phyloP scores from a whole-genome alignment of 2,797 vertebrate genomes.

The Hippoglossus hippoglossus region DNA sequence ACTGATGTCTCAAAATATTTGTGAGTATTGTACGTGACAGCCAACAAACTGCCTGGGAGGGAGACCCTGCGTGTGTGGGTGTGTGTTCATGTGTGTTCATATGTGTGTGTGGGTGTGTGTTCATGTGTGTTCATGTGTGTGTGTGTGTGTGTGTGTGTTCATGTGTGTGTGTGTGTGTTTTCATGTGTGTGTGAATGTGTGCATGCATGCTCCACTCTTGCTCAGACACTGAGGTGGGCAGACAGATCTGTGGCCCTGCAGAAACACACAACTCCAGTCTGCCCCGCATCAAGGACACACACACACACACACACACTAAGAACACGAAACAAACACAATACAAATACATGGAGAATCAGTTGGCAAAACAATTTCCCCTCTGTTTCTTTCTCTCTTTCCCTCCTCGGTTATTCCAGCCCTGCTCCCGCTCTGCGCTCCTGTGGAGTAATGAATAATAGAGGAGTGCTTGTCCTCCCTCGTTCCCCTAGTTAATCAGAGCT shows the following conservation, averaged over 20 bases:
- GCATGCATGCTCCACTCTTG: conserved; percentile 36
- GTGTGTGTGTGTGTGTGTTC: conserved; percentile 1
- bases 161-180: conserved; percentile 7
- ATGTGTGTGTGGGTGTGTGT: neutral
- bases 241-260: conserved; percentile 53
- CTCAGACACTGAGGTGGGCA: conserved; percentile 51
- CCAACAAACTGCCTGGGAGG: conserved; percentile 49
- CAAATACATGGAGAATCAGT: neutral
- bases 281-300: conserved; percentile 28
- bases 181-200: conserved; percentile 21
- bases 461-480: conserved; percentile 81
- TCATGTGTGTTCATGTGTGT: neutral
- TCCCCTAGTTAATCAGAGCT: conserved; percentile 83
- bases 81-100: neutral
- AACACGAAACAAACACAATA: conserved; percentile 8
- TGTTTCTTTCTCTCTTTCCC: conserved; percentile 10
- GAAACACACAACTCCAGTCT: conserved; percentile 17
- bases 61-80: conserved; percentile 12
- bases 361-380: neutral
- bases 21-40: conserved; percentile 42
- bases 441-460: conserved; percentile 84
- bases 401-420: conserved; percentile 35
- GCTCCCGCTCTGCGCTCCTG: conserved; percentile 61
- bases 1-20: no score
- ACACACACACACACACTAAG: neutral